Base-by-base conservation (phyloP, 2,888 invertebrate genomes). In the Papilio protenor region DNA sequence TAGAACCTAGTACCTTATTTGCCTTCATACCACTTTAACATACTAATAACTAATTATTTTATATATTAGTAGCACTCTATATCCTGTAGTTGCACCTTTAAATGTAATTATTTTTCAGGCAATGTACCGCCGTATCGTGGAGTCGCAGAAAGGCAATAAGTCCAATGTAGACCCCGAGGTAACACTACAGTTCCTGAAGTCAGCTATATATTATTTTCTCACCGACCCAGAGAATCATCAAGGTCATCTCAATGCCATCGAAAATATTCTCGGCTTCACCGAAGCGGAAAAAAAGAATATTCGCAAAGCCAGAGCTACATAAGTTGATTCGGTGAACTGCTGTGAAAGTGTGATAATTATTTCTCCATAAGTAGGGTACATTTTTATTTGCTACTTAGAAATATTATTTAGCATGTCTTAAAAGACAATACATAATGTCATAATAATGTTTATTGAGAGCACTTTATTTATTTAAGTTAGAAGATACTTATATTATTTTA, bases 161-260 rank as follows among this genome's bases (percentile, higher is more conserved):
- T 96, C 96, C 82, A 96, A 95, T 83, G 96, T 97, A 78, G 98
- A 98, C 93, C 98, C 98, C n/a, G 98, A 98, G 92, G 97, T 98
- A 82, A 98, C 98, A 27, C 94, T 98, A 86, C 98, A 98, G 91
- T 98, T 98, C 94, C 96, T 98, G 81, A 98, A 98, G 92, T 98
- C 98, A 80, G 98, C 98, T 76, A 96, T 98, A 86, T 98, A 98
- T 90, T 98, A 98, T 90, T 98, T 98, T 91, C 95, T 98, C 79
- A 97, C 98, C 3, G 98, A 98, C 88, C 97, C 97, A 83, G 98
- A 98, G 89, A 98, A 98, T 87, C 97, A 97, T 77, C 97, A 97
- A 85, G 98, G 98, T 21, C 98, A 98, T 89, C 95, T 98, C 79
- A 96, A 96, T 86, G 98, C 98, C 75, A 98, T 98, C 82, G 98